Base-by-base conservation (phyloP, 2,113 vertebrate genomes). In the Xenus cinereus region DNA sequence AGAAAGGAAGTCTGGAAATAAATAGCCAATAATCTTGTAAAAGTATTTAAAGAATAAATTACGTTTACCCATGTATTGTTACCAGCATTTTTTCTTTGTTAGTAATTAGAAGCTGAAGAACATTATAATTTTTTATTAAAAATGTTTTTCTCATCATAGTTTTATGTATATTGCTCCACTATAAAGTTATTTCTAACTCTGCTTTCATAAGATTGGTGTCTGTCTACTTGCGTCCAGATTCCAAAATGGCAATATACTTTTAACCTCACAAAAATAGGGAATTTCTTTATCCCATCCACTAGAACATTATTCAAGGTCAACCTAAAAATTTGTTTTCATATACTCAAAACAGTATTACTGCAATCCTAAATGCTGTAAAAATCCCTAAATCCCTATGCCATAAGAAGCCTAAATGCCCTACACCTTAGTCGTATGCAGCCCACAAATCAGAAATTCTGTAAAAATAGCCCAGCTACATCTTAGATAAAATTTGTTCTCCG, bases 1-100 rank as follows among this genome's bases (percentile, higher is more conserved):
- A 91, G 92, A 96, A 95, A 92, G 93, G 71, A 95, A 81, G 45
- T 7, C 71, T 80, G 23, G 45, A 95, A 96, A 96, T 90, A 96
- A 94, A 96, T 41, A 96, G 85, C 94, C 95, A 97, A 94, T 97
- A 96, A 94, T 89, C 92, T 87, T 30, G 54, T 88, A 93, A 96
- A 97, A 94, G 53, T 32, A 96, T 96, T 97, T 97, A 71, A 89
- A 96, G 63, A 72, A 60, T 92, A 32, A 14, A 50, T 76, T 53
- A 32, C 23, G 1, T 71, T 45, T 87, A 82, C 46, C 71, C 35
- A 87, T 46, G 21, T 50, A 35, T 45, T 54, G 7, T 69, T 80
- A 63, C 35, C 16, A 71, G 21, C 0, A 4, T 57, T 69, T 85
- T 89, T 83, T 18, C 13, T 76, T 68, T 84, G 18, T 73, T 82